Evolutionary conservation across 2,888 invertebrate species (phyloP), one percentile per base, ranked within the genome.

Genomic region (Scaptodrosophila latifasciaeformis): DNA sequence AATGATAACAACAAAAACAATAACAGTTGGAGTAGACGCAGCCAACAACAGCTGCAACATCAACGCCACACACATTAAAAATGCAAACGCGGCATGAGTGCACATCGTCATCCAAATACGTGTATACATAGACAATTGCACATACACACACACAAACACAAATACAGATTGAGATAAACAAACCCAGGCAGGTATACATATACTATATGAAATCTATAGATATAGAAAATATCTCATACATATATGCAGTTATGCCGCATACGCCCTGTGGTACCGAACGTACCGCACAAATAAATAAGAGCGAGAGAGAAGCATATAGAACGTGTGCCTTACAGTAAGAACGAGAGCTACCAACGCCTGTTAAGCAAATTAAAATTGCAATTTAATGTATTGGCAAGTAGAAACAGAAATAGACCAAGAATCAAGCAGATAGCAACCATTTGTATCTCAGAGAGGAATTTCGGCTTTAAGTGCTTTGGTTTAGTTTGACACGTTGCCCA

Each of bases 341-440:
- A 37, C 21, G 13, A 29, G 31, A 2, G 49, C n/a, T n/a, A 12
- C 27, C 43, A 52, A 42, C 69, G 61, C 58, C 43, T 69, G 65
- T 61, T 68, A 67, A 69, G 57, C 70, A 79, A 70, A 77, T 74
- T 74, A 78, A 74, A 74, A 78, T 68, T 70, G 65, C 65, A 78
- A 65, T 76, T 79, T 79, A 76, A 79, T 76, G 74, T 62, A 69
- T 75, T 79, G 75, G 59, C 63, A 62, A 49, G 46, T 40, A 35
- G 13, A 17, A 31, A 48, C 55, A 39, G 37, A n/a, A 18, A n/a
- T 13, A 17, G 7, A 19, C 31, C 44, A 31, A 15, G 53, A 43
- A 31, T 27, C 27, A 24, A 43, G 30, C 45, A 39, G 49, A 48
- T 39, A 13, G 37, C 5, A 39, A 4, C 13, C 21, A 39, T n/a